Evolutionary conservation across 1,140 invertebrate genomes (phyloP), one percentile per base, ranked within the genome.

Genomic region (Eriosoma lanigerum): DNA sequence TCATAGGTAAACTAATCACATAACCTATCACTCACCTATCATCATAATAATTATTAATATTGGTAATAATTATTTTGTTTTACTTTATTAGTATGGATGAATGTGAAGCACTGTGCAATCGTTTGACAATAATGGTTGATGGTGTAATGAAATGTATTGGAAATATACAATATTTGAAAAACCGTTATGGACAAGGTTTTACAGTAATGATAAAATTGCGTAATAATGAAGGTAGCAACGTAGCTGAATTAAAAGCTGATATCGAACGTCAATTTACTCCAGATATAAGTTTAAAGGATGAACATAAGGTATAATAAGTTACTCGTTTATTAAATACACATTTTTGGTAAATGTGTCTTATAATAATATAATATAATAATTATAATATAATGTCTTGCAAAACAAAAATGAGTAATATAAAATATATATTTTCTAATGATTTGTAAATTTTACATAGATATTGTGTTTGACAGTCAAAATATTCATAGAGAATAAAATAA

Each of bases 101-200:
- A 81, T 96, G 94, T 86, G 94, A 97, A 86, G 93, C 92, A 19
- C 87, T 96, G 5, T 97, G 95, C 84, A 92, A 92, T 32, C 86
- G 93, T 70, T 85, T 96, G 62, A 94, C 93, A 29, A 93, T 96
- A 58, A 96, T 97, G 94, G 93, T 96, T 1, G 91, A 91, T 84
- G 95, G 95, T 1, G 88, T 91, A n/a, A 83, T 84, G 83, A 82
- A 86, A 81, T 88, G 86, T 78, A 82, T 88, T 0, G 88, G 87
- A 21, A 86, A 85, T 75, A 86, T 88, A 73, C 86, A 86, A 26
- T 84, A 86, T 29, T 82, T 89, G 1, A 89, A 89, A 81, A 75
- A 82, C 68, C 85, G 86, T 17, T 86, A 86, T 58, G 86, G 86
- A 19, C 84, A 85, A 81, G 88, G 88, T 29, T 88, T 86, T 80